phyloP scores from a whole-genome alignment of 2,113 vertebrate genomes.

The Spea multiplicata region DNA sequence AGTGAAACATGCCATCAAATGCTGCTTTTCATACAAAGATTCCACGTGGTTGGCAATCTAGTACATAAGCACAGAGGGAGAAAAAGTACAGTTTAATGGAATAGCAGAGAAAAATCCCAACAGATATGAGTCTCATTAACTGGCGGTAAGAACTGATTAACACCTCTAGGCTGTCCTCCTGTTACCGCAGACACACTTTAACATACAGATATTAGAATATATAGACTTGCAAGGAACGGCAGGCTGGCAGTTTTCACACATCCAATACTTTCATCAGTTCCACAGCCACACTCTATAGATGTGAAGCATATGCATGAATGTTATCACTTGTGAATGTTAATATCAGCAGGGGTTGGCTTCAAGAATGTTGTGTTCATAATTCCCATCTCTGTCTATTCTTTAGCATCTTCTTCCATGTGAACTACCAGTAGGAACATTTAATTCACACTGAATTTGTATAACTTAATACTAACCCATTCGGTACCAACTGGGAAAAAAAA shows the following conservation, averaged over 20 bases:
- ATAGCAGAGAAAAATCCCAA: background rate
- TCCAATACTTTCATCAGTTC: background rate
- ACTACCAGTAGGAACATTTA: too few species aligned
- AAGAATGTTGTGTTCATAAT: background rate
- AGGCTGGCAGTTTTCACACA: constrained; percentile 22
- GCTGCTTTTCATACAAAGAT: too few species aligned
- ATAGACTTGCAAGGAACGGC: constrained; percentile 17
- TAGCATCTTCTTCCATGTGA: too few species aligned
- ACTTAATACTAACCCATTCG: too few species aligned
- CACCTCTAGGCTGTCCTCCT: constrained; percentile 29
- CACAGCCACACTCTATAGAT: background rate
- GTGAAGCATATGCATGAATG: background rate
- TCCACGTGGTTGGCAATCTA: too few species aligned
- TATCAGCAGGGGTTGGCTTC: background rate
- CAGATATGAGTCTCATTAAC: constrained; percentile 41
- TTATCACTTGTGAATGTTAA: background rate
- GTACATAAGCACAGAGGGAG: too few species aligned
- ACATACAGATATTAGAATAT: constrained; percentile 30
- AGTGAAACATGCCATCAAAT: too few species aligned
- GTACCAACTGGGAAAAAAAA: too few species aligned
- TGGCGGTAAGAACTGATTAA: constrained; percentile 40
- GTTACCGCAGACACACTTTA: constrained; percentile 34
- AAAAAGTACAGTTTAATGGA: too few species aligned
- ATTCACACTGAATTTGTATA: too few species aligned
- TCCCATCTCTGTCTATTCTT: background rate